Conservation (phyloP, 2,113 vertebrate genomes). For the Columba janthina region DNA sequence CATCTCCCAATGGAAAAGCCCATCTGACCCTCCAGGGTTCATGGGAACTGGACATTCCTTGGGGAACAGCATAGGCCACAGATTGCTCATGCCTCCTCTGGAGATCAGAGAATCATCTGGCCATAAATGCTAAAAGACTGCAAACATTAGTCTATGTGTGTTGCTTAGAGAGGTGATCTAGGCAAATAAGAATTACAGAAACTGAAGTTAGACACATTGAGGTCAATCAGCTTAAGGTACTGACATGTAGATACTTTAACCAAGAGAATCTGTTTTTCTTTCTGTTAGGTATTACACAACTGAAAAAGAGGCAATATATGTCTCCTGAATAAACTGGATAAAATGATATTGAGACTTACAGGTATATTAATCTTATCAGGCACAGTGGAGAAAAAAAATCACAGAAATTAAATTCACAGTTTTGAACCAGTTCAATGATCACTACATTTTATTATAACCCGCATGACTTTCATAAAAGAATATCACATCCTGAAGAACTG, state of each 20-base stretch:
- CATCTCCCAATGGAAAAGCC: neutral
- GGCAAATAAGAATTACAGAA: neutral
- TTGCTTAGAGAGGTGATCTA: neutral
- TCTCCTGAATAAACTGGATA: neutral
- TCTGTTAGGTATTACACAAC: neutral
- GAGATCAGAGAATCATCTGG: neutral
- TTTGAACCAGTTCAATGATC: neutral
- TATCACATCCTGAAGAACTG: neutral
- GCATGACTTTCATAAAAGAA: neutral
- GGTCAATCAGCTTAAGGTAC: neutral
- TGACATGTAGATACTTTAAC: neutral
- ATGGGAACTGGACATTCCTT: neutral
- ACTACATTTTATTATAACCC: constrained; percentile 3
- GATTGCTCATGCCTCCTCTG: neutral
- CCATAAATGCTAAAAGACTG: neutral
- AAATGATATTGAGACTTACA: neutral
- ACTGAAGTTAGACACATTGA: neutral
- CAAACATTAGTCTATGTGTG: neutral
- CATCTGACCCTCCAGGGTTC: neutral
- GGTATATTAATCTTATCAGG: neutral
- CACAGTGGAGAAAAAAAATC: neutral
- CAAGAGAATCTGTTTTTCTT: neutral
- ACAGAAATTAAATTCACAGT: neutral
- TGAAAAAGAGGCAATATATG: neutral
- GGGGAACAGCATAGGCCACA: neutral